These are phyloP conservation scores for Myotis planiceps DNA, from an alignment of 2,797 vertebrate genomes.

Conservation along the genomic window DNA sequence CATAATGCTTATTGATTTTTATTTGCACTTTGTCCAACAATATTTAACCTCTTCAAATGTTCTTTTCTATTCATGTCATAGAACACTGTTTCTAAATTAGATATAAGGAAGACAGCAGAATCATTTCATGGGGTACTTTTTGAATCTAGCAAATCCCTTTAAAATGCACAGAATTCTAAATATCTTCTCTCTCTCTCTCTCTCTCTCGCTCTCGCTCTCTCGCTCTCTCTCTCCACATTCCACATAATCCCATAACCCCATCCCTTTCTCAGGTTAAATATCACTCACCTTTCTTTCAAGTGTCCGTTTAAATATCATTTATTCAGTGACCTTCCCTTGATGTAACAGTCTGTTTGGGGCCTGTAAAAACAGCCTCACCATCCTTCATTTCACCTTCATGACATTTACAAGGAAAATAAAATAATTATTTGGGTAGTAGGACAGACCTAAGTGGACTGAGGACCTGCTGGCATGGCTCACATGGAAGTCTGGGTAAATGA, in stretches of 20 bases:
- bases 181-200: background rate
- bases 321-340: background rate
- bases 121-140: background rate
- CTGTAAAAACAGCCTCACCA: background rate
- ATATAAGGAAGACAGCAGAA: background rate
- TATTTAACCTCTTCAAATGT: conserved; percentile 51
- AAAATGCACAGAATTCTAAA: background rate
- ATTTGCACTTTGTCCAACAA: conserved; percentile 15
- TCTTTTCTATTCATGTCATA: conserved; percentile 31
- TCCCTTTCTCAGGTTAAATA: background rate
- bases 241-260: background rate
- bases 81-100: conserved; percentile 18
- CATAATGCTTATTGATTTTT: conserved; percentile 70
- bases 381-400: background rate
- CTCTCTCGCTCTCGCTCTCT: no score
- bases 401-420: background rate
- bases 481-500: background rate
- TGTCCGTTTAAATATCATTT: background rate
- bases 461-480: background rate
- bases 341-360: background rate
- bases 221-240: background rate
- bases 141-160: background rate
- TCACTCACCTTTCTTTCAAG: background rate
- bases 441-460: background rate
- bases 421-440: background rate